Evolutionary conservation across 1,140 invertebrate species (phyloP), one percentile per base, ranked within the genome.

Genomic region (Drosophila funebris): DNA sequence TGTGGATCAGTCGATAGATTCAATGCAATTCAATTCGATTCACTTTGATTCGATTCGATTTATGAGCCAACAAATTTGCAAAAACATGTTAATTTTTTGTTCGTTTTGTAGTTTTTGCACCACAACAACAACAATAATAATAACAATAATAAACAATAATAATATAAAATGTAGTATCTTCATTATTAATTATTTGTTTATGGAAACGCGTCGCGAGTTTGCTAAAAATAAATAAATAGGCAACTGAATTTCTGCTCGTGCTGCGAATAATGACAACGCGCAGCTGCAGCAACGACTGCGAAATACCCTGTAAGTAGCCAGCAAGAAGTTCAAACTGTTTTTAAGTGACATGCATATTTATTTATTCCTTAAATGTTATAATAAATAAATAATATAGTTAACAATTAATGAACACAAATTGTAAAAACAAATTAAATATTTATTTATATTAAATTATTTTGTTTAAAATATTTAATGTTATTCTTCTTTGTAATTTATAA

Each of bases 221-320:
- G 73, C 81, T 87, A 78, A 87, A 85, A 85, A 87, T 85, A 87
- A 77, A 78, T 76, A 72, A 85, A 80, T 78, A 61, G 68, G 44
- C 57, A 53, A 57, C 44, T 22, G 8, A 39, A 79, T 67, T 52
- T 74, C 41, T 48, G 61, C 81, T 85, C 63, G 76, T 84, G 81
- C 67, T 80, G 66, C 69, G 68, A 41, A 18, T 44, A 73, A 54
- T 31, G 63, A 63, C 41, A 66, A 60, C 22, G 18, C 11, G 16
- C 11, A 8, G 7, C 52, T 16, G 41, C 9, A 54, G 46, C 29
- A 54, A 54, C 24, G 16, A 56, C 11, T 37, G 53, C 18, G 31
- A 37, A 44, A 66, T 46, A 36, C 41, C 43, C 56, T 58, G 2
- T 8, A 58, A 36, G 7, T 7, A 2, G 2, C 27, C 2, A n/a